These are phyloP conservation scores for Dastarcus helophoroides DNA, from an alignment of 2,888 invertebrate genomes.

Conservation along the genomic window DNA sequence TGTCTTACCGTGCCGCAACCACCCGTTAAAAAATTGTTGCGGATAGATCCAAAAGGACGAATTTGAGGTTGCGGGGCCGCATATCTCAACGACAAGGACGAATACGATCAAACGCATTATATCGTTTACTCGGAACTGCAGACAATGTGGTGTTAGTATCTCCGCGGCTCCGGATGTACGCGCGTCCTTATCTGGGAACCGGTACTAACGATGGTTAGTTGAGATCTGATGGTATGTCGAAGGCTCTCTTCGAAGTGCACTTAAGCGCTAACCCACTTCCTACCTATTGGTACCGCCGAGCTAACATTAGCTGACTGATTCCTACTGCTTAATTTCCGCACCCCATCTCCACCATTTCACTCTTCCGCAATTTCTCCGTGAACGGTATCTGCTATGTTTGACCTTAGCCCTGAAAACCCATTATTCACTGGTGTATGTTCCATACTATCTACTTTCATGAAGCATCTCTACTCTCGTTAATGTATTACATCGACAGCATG, in stretches of 20 bases:
- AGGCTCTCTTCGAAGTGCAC: slow-evolving; percentile 19
- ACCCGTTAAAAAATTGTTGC: slow-evolving; percentile 1
- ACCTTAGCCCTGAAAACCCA: no score
- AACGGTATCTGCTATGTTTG: no score
- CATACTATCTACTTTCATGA: no score
- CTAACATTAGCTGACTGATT: no score
- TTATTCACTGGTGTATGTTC: no score
- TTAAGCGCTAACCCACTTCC: slow-evolving; percentile 36
- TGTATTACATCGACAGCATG: no score
- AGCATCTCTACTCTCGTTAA: no score
- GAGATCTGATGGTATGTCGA: slow-evolving; percentile 12
- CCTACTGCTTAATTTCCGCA: no score
- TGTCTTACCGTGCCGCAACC: background rate
- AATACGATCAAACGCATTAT: slow-evolving; percentile 23
- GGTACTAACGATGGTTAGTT: slow-evolving; percentile 10
- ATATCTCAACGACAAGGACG: slow-evolving; percentile 22
- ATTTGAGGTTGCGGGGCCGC: slow-evolving; percentile 11
- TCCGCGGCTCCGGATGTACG: slow-evolving; percentile 20
- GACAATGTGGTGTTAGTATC: slow-evolving; percentile 13
- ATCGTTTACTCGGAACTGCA: slow-evolving; percentile 16
- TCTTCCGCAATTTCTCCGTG: no score
- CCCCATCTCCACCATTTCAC: background rate
- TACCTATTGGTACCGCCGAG: slow-evolving; percentile 30
- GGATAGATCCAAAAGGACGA: background rate
- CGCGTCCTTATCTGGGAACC: background rate